Evolutionary conservation across 2,113 vertebrate genomes (phyloP).

Genomic region (Chionis minor): DNA sequence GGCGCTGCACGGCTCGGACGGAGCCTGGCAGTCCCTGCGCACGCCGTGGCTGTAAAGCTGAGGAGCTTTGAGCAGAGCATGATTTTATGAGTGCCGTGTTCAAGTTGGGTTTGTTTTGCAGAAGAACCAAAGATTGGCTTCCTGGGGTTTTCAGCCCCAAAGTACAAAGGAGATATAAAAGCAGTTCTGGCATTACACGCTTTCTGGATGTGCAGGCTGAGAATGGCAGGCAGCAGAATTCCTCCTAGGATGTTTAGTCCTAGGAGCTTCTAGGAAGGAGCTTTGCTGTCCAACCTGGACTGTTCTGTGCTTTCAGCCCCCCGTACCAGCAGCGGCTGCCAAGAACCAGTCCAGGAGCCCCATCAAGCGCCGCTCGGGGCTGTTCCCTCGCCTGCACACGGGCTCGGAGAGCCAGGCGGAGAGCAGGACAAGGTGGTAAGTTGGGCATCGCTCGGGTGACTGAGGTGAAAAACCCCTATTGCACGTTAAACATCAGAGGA

Average conservation of each 20-base stretch:
- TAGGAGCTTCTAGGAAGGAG: background rate
- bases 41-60: fast-evolving
- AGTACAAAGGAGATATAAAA: background rate
- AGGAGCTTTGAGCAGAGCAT: background rate
- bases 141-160: background rate
- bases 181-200: background rate
- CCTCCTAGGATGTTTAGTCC: fast-evolving
- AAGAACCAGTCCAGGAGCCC: slow-evolving; percentile 93
- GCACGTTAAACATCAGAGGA: fast-evolving
- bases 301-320: slow-evolving; percentile 78
- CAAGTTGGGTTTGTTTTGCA: background rate
- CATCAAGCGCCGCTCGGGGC: slow-evolving; percentile 88
- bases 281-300: background rate
- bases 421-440: slow-evolving; percentile 82
- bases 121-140: background rate
- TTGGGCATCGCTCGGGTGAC: background rate
- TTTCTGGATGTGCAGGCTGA: fast-evolving
- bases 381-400: slow-evolving; percentile 91
- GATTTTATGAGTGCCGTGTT: background rate
- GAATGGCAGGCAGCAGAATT: fast-evolving
- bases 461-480: fast-evolving
- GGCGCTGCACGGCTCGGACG: fast-evolving
- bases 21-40: background rate
- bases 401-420: slow-evolving; percentile 86
- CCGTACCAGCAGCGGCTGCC: slow-evolving; percentile 55